Conservation (phyloP, 1,140 invertebrate genomes). For the Ylistrum balloti region DNA sequence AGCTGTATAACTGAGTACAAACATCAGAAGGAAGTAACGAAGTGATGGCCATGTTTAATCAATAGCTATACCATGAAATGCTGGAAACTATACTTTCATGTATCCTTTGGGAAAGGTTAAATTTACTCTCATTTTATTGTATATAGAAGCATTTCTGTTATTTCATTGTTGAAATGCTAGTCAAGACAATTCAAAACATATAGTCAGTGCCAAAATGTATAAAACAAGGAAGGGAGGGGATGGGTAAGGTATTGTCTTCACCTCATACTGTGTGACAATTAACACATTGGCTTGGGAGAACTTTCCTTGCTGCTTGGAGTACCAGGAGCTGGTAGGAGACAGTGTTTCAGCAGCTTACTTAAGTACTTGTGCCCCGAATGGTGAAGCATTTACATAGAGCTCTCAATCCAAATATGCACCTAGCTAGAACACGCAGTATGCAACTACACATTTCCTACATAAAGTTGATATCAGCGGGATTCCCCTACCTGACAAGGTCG, state of each 20-base stretch:
- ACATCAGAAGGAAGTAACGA: not conserved
- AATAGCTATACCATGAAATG: not conserved
- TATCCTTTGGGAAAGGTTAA: not conserved
- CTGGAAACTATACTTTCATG: not conserved
- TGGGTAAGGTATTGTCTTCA: not conserved
- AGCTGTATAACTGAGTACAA: not conserved
- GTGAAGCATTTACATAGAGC: not conserved
- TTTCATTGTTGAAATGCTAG: not conserved
- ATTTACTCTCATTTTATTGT: not conserved
- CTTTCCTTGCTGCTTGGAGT: not conserved
- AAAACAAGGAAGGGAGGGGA: not conserved
- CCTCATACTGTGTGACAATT: not conserved
- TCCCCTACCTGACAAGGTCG: not conserved
- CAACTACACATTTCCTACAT: not conserved
- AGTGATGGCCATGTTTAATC: not conserved
- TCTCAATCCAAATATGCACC: not conserved
- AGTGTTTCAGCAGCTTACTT: not conserved
- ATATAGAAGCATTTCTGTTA: too few relatives aligned
- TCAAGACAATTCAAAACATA: slow-evolving; percentile 1
- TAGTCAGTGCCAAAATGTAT: not conserved
- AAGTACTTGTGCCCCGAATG: not conserved
- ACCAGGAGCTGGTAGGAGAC: not conserved
- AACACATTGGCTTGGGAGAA: not conserved
- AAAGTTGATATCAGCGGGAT: not conserved
- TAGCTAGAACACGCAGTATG: not conserved